These are phyloP conservation scores for Drosophila rellima DNA, from an alignment of 2,888 invertebrate genomes.

Conservation along the genomic window DNA sequence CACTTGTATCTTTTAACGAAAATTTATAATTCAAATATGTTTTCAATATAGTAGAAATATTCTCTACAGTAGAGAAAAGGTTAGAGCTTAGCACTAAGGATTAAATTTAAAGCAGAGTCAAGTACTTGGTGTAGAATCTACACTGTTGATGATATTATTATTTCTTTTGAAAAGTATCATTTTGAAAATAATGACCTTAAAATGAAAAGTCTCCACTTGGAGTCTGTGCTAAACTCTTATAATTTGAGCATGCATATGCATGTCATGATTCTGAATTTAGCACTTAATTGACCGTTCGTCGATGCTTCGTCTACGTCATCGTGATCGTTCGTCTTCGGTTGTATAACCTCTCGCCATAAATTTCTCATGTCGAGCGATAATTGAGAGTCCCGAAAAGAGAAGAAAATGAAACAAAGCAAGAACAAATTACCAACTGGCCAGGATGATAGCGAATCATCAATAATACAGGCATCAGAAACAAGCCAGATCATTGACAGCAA, in stretches of 20 bases:
- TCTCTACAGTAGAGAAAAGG: too few species aligned
- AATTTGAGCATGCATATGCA: conserved; percentile 30
- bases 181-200: too few species aligned
- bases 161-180: background rate
- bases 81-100: too few species aligned
- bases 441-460: conserved; percentile 39
- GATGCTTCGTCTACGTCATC: background rate
- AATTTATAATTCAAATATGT: too few species aligned
- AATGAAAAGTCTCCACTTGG: background rate
- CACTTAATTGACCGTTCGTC: conserved; percentile 24
- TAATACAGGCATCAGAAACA: conserved; percentile 26
- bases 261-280: conserved; percentile 34
- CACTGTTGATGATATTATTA: too few species aligned
- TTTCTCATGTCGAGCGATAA: conserved; percentile 30
- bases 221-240: conserved; percentile 11
- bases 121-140: too few species aligned
- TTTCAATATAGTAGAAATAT: too few species aligned
- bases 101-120: too few species aligned
- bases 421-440: conserved; percentile 25
- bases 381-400: conserved; percentile 34
- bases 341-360: conserved; percentile 8
- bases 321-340: background rate
- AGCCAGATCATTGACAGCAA: conserved; percentile 41
- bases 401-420: background rate
- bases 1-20: too few species aligned